Evolutionary conservation across 2,888 invertebrate species (phyloP).

Genomic region (Actias luna): DNA sequence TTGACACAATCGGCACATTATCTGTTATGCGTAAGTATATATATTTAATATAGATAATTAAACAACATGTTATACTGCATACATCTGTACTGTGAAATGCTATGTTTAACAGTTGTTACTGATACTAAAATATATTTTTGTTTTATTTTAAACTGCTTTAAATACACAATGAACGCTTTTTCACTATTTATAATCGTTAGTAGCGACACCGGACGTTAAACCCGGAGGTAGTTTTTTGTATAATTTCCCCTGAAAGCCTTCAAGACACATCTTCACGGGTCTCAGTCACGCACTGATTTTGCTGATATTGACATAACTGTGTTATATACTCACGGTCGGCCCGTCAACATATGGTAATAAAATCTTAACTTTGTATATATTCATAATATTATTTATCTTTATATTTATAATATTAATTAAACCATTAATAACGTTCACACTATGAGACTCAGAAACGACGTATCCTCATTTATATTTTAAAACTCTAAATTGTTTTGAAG

Average conservation of each 20-base stretch:
- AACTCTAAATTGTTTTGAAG: slow-evolving; percentile 71
- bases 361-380: neutral
- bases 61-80: neutral
- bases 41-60: slow-evolving; percentile 2
- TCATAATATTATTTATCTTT: no score
- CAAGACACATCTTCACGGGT: neutral
- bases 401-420: slow-evolving; percentile 42
- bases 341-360: neutral
- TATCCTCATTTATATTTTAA: slow-evolving; percentile 63
- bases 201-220: slow-evolving; percentile 1
- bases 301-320: neutral
- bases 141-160: neutral
- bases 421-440: slow-evolving; percentile 51
- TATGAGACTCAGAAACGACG: slow-evolving; percentile 63
- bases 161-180: neutral
- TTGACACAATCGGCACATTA: neutral
- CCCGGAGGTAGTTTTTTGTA: slow-evolving; percentile 1
- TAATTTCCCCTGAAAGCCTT: slow-evolving; percentile 1
- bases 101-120: neutral
- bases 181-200: neutral
- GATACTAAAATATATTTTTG: neutral
- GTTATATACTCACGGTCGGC: neutral
- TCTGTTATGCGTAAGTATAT: neutral
- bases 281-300: neutral
- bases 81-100: neutral